phyloP scores from a whole-genome alignment of 2,888 invertebrate genomes.

The Orthosia cruda region DNA sequence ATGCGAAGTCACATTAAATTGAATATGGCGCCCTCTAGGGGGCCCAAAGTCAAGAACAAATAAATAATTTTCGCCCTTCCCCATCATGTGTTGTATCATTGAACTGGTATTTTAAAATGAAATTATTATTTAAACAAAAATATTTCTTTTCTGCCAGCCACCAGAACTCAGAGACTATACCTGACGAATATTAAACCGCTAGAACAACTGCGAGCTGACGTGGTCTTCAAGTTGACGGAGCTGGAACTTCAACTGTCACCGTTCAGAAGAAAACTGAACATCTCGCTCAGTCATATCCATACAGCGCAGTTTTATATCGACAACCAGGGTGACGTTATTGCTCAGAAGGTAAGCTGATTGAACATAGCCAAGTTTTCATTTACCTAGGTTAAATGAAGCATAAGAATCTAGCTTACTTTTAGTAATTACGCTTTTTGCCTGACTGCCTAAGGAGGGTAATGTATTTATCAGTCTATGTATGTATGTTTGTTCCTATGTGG shows the following conservation, averaged over 20 bases:
- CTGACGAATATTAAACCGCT: conserved; percentile 93
- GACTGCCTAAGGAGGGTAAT: too few species aligned
- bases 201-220: conserved; percentile 93
- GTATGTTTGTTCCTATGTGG: too few species aligned
- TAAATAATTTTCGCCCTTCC: too few species aligned
- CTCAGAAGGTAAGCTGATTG: conserved; percentile 91
- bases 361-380: neutral
- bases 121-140: too few species aligned
- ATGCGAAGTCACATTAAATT: too few species aligned
- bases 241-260: conserved; percentile 94
- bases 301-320: conserved; percentile 95
- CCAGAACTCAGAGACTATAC: conserved; percentile 93
- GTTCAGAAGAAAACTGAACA: conserved; percentile 94
- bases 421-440: too few species aligned
- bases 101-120: too few species aligned
- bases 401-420: neutral
- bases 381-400: neutral
- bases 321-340: conserved; percentile 94
- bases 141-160: conserved; percentile 80
- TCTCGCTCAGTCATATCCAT: conserved; percentile 94
- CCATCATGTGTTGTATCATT: too few species aligned
- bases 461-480: too few species aligned
- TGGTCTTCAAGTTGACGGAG: conserved; percentile 95
- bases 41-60: too few species aligned
- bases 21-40: too few species aligned